These are phyloP conservation scores for Menidia menidia DNA, from an alignment of 2,797 vertebrate genomes.

Conservation along the genomic window DNA sequence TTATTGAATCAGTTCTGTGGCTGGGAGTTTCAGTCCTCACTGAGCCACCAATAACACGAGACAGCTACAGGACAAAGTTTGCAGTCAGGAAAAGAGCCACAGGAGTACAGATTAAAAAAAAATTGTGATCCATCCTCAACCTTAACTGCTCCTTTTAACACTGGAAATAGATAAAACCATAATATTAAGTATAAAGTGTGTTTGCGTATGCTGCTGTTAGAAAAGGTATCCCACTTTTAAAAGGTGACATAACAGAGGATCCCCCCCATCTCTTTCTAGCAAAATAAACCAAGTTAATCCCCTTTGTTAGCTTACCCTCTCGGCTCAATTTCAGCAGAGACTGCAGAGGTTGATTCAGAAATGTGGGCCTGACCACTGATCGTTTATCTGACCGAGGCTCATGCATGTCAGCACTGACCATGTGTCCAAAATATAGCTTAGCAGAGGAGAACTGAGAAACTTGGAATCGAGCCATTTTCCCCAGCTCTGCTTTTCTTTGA, in stretches of 20 bases:
- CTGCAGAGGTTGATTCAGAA: background rate
- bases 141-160: no score
- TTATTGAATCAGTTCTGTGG: no score
- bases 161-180: no score
- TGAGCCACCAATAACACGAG: no score
- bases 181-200: no score
- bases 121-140: no score
- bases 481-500: constrained; percentile 1
- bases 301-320: background rate
- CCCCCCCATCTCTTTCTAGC: no score
- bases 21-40: no score
- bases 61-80: no score
- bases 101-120: no score
- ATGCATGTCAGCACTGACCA: background rate
- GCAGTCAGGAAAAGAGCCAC: no score
- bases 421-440: constrained; percentile 4
- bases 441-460: background rate
- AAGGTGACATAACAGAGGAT: background rate
- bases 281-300: background rate
- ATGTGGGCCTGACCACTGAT: background rate
- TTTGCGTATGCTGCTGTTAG: no score
- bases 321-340: background rate
- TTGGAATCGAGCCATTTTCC: background rate
- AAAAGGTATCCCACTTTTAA: background rate
- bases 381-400: background rate